Evolutionary conservation across 2,113 vertebrate genomes (phyloP).

Genomic region (Etia nguti): DNA sequence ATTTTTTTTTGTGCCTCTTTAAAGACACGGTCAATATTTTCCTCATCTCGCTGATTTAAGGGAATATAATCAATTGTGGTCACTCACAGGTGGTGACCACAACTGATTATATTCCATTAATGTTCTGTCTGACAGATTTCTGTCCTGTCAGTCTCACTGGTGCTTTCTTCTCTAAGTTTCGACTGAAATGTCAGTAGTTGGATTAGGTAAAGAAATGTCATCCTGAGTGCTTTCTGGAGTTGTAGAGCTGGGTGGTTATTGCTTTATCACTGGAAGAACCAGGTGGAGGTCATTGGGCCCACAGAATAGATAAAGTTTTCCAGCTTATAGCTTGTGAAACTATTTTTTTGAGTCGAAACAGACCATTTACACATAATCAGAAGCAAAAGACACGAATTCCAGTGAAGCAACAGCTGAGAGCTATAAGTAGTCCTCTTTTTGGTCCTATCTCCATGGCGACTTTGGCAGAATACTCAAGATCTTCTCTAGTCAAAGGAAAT

Average conservation of each 20-base stretch:
- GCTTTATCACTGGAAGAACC: not conserved
- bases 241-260: not conserved
- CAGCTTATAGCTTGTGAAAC: not conserved
- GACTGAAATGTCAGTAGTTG: not conserved
- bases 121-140: too few relatives aligned
- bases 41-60: not conserved
- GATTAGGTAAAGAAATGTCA: not conserved
- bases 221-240: not conserved
- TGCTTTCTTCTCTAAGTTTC: not conserved
- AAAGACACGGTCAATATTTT: not conserved
- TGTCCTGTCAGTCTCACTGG: not conserved
- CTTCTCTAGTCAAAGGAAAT: too few relatives aligned
- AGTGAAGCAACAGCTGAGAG: not conserved
- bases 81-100: too few relatives aligned
- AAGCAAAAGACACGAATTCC: not conserved
- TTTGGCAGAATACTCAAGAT: too few relatives aligned
- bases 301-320: not conserved
- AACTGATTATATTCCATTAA: too few relatives aligned
- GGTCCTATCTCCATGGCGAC: too few relatives aligned
- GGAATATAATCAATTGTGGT: too few relatives aligned
- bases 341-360: not conserved
- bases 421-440: too few relatives aligned
- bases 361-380: not conserved
- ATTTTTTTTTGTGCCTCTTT: not conserved
- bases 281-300: not conserved